Conservation (phyloP, 2,797 vertebrate species). For the Calcarius lapponicus region DNA sequence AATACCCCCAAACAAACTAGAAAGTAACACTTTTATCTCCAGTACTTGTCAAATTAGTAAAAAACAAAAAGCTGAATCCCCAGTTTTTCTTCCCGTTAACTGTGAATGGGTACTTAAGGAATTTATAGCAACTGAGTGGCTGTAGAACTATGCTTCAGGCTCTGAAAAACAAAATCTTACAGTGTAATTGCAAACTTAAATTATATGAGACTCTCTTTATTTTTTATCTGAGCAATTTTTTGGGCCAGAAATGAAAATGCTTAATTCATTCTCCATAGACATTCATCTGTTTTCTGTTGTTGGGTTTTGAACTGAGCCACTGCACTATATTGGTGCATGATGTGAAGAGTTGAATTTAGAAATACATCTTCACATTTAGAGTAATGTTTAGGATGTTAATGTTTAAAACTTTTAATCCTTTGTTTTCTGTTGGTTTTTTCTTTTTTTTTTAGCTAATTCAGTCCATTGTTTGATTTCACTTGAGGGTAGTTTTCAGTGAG, state of each 20-base stretch:
- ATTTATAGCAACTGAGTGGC: background rate
- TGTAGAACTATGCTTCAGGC: background rate
- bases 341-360: background rate
- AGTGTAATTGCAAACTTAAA: background rate
- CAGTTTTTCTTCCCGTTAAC: background rate
- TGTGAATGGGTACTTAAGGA: background rate
- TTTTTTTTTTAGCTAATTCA: background rate
- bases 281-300: background rate
- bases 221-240: background rate
- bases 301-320: background rate
- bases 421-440: background rate
- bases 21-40: background rate
- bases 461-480: background rate
- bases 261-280: background rate
- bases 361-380: background rate
- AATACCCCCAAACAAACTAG: background rate
- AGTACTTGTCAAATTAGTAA: background rate
- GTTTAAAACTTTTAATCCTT: background rate
- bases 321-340: background rate
- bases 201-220: background rate
- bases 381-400: background rate
- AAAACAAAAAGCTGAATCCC: background rate
- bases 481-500: background rate
- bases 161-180: background rate
- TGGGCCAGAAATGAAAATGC: background rate